Evolutionary conservation across 2,113 vertebrate species (phyloP), one percentile per base, ranked within the genome.

Genomic region (Baryphthengus martii): DNA sequence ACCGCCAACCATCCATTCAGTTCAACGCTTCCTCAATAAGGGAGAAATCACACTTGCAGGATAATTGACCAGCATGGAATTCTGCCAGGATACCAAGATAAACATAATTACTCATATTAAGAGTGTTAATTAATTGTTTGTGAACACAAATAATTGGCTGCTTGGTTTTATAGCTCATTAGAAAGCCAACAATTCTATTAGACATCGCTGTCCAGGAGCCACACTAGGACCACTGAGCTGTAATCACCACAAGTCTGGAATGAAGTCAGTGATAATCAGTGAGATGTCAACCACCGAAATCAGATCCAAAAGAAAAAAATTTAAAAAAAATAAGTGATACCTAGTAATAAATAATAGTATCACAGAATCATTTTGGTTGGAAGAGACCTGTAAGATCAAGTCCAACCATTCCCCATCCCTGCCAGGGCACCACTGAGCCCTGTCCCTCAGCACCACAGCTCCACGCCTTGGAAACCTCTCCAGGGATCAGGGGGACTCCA

Each of bases 61-160:
- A 73, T 83, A 96, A 96, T 70, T 96, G 89, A 40, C 74, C 82
- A 70, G 53, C 59, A 4, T 88, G 88, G 93, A 95, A 90, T 77
- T 55, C 33, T 95, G 95, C 91, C 91, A 95, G 87, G 42, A 76
- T 92, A 72, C 62, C 67, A 83, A 94, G 87, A 93, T 77, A 95
- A 96, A 94, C 81, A 62, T 83, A 95, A 96, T 94, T 93, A 91
- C 91, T 94, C 78, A 4, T 53, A 88, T 95, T 92, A 97, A 76
- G 45, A 82, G 73, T 17, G 59, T 79, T 93, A 96, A 96, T 95
- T 88, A 95, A 96, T 91, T 82, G 93, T 76, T 89, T 91, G 81
- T 62, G 85, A 95, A 50, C 78, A 88, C 71, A 91, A 90, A 82
- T 93, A 93, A 91, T 55, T 45, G 78, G 67, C 93, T 85, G 93